Percentiles rank a stretch among this genome's conserved stretches.
Evolutionary conservation across 53 echinoderm and acorn worm species (phyloP).

Genomic region (Stichopus horrens): DNA sequence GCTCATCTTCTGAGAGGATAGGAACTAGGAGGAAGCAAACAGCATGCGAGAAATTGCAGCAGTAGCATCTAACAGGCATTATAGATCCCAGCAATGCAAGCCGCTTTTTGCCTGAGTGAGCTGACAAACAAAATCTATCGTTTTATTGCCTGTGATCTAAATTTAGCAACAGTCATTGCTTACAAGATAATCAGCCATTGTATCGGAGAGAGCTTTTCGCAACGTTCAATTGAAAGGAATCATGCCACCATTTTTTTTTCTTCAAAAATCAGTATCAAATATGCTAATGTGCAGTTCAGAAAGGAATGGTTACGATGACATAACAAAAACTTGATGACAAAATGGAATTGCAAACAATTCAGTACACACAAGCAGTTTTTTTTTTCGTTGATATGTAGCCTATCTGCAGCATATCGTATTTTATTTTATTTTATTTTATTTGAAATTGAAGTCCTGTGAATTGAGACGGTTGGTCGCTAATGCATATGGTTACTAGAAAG

Average conservation of each 20-base stretch:
- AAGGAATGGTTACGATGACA: background rate
- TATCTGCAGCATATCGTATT: too few species aligned
- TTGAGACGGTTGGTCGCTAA: too few species aligned
- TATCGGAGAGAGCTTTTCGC: conserved; percentile 8
- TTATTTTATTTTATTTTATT: too few species aligned
- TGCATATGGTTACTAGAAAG: too few species aligned
- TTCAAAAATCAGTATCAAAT: background rate
- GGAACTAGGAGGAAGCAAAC: background rate
- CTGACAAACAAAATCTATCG: conserved; percentile 31
- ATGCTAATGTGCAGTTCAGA: background rate
- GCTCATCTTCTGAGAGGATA: conserved; percentile 10
- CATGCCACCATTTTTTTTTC: background rate
- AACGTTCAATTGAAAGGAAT: background rate
- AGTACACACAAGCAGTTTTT: too few species aligned
- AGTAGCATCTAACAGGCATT: background rate
- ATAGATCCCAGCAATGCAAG: background rate
- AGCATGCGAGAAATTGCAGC: conserved; percentile 12
- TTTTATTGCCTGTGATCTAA: conserved; percentile 32
- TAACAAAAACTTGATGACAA: too few species aligned
- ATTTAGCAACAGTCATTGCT: conserved; percentile 7
- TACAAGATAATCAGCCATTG: background rate
- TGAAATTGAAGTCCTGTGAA: too few species aligned
- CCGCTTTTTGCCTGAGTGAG: conserved; percentile 13
- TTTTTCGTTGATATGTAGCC: too few species aligned
- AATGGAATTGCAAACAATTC: too few species aligned